Percentiles rank a stretch among this genome's conserved stretches.
Evolutionary conservation across 2,797 vertebrate genomes (phyloP).

Genomic region (Onychomys torridus): DNA sequence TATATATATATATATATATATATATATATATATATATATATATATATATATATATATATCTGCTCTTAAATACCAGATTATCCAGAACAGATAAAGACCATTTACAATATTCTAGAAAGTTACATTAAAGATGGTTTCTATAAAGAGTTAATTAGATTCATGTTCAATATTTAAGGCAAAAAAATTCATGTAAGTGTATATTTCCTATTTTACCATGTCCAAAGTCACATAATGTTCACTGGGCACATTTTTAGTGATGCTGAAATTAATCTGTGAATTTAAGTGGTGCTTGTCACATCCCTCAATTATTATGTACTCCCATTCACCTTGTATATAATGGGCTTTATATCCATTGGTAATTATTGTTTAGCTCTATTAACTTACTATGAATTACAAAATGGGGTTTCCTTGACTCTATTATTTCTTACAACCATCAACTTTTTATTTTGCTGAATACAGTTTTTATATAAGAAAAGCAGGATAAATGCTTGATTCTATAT

Average conservation of each 20-base stretch:
- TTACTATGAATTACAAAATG: constrained; percentile 59
- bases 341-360: constrained; percentile 36
- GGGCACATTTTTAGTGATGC: constrained; percentile 38
- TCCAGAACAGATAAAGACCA: constrained; percentile 59
- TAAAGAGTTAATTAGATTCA: constrained; percentile 29
- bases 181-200: constrained; percentile 3
- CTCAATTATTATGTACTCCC: constrained; percentile 31
- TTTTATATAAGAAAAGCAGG: constrained; percentile 48
- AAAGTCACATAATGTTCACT: constrained; percentile 47
- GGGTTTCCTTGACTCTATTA: constrained; percentile 28
- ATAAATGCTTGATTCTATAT: constrained; percentile 47
- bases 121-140: not conserved
- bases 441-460: constrained; percentile 46
- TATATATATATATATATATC: not conserved
- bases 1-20: no score
- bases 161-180: constrained; percentile 60
- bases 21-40: no score
- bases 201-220: constrained; percentile 9
- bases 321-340: constrained; percentile 52
- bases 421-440: constrained; percentile 59
- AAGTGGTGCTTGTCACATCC: not conserved
- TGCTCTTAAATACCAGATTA: constrained; percentile 22
- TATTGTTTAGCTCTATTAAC: constrained; percentile 55
- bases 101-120: constrained; percentile 14
- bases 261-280: constrained; percentile 59